phyloP scores from a whole-genome alignment of 2,797 vertebrate species.

The Parambassis ranga region DNA sequence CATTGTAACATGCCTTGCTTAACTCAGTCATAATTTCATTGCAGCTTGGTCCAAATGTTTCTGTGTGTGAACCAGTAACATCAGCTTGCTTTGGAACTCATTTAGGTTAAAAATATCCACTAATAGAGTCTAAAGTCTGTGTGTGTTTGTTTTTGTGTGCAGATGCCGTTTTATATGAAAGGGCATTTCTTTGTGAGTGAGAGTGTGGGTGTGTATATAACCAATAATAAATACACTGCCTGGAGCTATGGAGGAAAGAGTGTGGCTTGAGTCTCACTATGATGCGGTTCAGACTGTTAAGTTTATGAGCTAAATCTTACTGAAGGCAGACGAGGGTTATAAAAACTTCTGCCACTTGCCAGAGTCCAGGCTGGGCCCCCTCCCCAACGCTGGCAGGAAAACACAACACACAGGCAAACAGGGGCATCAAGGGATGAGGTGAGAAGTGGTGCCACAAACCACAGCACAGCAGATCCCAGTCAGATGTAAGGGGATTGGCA shows the following conservation, averaged over 20 bases:
- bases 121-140: slow-evolving; percentile 30
- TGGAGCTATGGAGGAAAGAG: slow-evolving; percentile 46
- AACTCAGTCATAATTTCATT: slow-evolving; percentile 62
- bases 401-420: slow-evolving; percentile 34
- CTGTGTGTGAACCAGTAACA: slow-evolving; percentile 36
- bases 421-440: slow-evolving; percentile 44
- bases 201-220: slow-evolving; percentile 4
- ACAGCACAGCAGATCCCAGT: slow-evolving; percentile 30
- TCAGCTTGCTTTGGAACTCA: slow-evolving; percentile 28
- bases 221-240: slow-evolving; percentile 53
- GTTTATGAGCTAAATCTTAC: slow-evolving; percentile 69
- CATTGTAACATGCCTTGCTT: slow-evolving; percentile 56
- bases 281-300: slow-evolving; percentile 71
- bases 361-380: slow-evolving; percentile 59
- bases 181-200: slow-evolving; percentile 14
- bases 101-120: slow-evolving; percentile 53
- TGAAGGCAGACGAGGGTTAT: slow-evolving; percentile 64
- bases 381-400: slow-evolving; percentile 45
- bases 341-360: slow-evolving; percentile 51
- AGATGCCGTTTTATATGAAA: slow-evolving; percentile 13
- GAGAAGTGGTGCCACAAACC: slow-evolving; percentile 44
- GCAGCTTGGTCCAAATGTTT: slow-evolving; percentile 39
- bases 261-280: slow-evolving; percentile 48
- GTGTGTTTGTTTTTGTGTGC: slow-evolving; percentile 22
- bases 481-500: slow-evolving; percentile 28